Percentiles rank a stretch among this genome's conserved stretches.
These are phyloP conservation scores for Lysandra bellargus DNA, from an alignment of 2,888 invertebrate genomes.

Conservation along the genomic window DNA sequence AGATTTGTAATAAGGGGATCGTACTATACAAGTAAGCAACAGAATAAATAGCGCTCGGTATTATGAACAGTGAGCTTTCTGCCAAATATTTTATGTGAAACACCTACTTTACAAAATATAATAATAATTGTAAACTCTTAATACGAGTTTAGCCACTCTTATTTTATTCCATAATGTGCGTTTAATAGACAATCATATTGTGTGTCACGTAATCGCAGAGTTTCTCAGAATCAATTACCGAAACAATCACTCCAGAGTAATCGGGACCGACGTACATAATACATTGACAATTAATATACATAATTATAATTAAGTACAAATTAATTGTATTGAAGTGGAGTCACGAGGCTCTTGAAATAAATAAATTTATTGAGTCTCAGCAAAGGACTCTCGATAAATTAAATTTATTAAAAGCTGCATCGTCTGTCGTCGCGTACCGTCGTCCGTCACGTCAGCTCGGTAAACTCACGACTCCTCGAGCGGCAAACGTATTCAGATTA, in stretches of 20 bases:
- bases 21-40: neutral
- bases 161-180: neutral
- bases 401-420: neutral
- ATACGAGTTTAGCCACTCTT: neutral
- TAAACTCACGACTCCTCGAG: neutral
- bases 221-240: neutral
- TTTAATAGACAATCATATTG: neutral
- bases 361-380: neutral
- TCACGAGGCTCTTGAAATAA: neutral
- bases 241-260: neutral
- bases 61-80: neutral
- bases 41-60: neutral
- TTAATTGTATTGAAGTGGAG: neutral
- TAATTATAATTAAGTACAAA: neutral
- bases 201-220: neutral
- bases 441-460: neutral
- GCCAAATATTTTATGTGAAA: no score
- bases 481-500: neutral
- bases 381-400: neutral
- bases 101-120: no score
- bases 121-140: no score
- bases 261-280: neutral
- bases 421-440: neutral
- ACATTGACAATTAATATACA: neutral
- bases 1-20: neutral